Conservation (phyloP, 2,113 vertebrate species). For the Pseudonaja textilis region DNA sequence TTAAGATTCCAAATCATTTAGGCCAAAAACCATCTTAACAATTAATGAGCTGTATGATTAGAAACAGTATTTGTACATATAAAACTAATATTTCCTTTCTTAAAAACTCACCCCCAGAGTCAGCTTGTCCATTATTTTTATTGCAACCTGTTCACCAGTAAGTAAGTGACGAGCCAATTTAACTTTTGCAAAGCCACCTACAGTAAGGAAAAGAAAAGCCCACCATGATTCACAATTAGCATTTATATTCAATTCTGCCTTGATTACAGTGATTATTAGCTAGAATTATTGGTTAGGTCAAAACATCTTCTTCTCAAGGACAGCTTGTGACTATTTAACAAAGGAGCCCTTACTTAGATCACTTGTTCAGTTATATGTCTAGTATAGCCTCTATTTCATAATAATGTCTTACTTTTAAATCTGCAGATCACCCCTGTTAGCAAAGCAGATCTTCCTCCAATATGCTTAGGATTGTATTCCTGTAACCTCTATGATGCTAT, state of each 20-base stretch:
- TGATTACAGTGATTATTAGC: not conserved
- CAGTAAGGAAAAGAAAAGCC: not conserved
- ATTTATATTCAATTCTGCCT: not conserved
- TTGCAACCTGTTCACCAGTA: conserved; percentile 90
- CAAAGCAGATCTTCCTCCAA: too few relatives aligned
- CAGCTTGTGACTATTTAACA: not conserved
- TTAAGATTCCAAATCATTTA: not conserved
- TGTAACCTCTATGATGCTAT: too few relatives aligned
- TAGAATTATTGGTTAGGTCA: not conserved
- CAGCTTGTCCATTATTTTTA: conserved; percentile 95
- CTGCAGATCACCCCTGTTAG: not conserved
- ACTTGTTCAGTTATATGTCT: not conserved
- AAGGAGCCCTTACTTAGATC: not conserved
- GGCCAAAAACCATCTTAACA: not conserved
- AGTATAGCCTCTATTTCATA: not conserved
- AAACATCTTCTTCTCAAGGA: not conserved
- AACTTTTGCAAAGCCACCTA: conserved; percentile 96
- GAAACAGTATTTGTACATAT: not conserved
- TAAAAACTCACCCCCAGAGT: conserved; percentile 75
- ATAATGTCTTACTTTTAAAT: not conserved
- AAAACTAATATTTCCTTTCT: not conserved
- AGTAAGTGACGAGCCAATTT: conserved; percentile 86
- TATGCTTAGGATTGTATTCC: not conserved
- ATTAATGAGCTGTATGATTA: not conserved
- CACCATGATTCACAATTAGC: accelerated